Evolutionary conservation across 2,113 vertebrate genomes (phyloP), one percentile per base, ranked within the genome.

Genomic region (Pleuronectes platessa): DNA sequence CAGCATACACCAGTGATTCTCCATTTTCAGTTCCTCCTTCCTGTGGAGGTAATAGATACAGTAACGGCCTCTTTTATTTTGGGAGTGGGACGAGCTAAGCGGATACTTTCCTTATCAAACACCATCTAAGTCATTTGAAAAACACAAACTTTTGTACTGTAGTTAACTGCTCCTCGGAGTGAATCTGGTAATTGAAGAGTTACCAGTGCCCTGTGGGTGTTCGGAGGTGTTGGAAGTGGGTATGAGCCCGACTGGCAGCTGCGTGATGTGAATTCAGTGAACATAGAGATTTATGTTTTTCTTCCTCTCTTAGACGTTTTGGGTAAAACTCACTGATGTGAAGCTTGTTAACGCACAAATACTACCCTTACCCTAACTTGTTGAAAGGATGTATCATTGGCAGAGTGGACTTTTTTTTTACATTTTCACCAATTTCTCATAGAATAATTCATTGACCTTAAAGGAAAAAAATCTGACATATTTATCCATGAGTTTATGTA

Each of bases 41-140:
- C 94, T 90, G 89, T 93, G 91, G 94, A 94, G 92, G 91, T 90
- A 94, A 95, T 92, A 93, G 93, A 94, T 93, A 92, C 94, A 94
- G 94, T 94, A 95, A 94, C 94, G 93, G 45, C 60, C 42, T 58
- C 49, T 76, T 83, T 74, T 68, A 81, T 94, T 93, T 86, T 92
- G 94, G 93, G 93, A 85, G 92, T 92, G 94, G 88, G 92, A 95
- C 92, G 84, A 95, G 94, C 91, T 95, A 95, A 95, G 95, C 95
- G 94, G 94, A 93, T 95, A 93, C 96, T 96, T 96, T 96, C 94
- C 95, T 94, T 94, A 96, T 96, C 95, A 97, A 96, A 96, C 95
- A 92, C 93, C 89, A 90, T 94, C 89, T 93, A 92, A 96, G 94
- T 94, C 93, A 94, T 95, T 95, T 93, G 91, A 95, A 96, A 96